Conservation (phyloP, 1,140 invertebrate genomes). For the Tetranychus urticae region DNA sequence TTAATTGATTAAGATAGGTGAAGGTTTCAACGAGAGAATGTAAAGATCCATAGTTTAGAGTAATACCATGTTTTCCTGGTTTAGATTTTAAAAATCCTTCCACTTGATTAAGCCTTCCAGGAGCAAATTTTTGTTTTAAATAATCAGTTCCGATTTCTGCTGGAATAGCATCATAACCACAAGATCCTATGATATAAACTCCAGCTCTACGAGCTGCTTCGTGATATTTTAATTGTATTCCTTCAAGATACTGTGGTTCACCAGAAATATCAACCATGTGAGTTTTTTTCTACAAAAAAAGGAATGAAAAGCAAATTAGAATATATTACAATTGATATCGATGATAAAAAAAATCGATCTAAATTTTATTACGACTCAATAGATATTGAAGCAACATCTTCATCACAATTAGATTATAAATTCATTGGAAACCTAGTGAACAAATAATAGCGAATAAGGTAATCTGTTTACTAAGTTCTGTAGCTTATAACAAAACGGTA, state of each 20-base stretch:
- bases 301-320: too few species aligned
- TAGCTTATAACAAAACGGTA: too few species aligned
- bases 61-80: conserved; percentile 10
- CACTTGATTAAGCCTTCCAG: conserved; percentile 6
- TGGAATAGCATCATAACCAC: conserved; percentile 69
- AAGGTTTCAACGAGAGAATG: conserved; percentile 50
- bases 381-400: too few species aligned
- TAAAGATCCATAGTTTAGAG: conserved; percentile 51
- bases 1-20: conserved; percentile 33
- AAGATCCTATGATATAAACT: conserved; percentile 43
- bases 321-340: neutral
- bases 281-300: conserved; percentile 23
- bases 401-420: too few species aligned
- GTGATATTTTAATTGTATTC: conserved; percentile 54
- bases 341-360: neutral
- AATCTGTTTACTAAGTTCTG: too few species aligned
- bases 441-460: too few species aligned
- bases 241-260: conserved; percentile 63
- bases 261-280: conserved; percentile 74
- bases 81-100: conserved; percentile 10
- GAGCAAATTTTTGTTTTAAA: conserved; percentile 40
- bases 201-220: conserved; percentile 46
- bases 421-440: too few species aligned
- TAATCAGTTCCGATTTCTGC: conserved; percentile 59
- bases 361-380: neutral